A percentile compares a stretch with the other conserved stretches of the same genome.
Evolutionary conservation across 2,888 invertebrate genomes (phyloP).

Genomic region (Sarcophaga caerulescens): DNA sequence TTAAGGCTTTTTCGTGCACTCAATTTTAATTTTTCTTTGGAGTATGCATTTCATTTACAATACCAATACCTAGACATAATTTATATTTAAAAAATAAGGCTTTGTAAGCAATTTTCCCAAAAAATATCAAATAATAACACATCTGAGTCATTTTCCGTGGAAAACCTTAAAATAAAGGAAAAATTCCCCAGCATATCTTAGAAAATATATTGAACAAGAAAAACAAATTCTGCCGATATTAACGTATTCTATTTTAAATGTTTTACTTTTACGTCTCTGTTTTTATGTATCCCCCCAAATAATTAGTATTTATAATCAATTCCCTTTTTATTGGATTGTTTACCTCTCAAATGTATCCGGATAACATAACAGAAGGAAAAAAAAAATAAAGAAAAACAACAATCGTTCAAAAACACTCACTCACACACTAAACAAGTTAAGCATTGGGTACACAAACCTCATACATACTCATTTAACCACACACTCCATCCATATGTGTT

Average conservation of each 20-base stretch:
- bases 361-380: conserved; percentile 16
- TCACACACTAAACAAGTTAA: not conserved
- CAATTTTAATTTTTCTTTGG: too few relatives aligned
- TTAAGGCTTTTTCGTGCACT: too few relatives aligned
- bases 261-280: not conserved
- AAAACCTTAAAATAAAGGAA: too few relatives aligned
- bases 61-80: too few relatives aligned
- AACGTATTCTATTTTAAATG: not conserved
- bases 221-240: too few relatives aligned
- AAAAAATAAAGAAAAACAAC: conserved; percentile 3
- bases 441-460: not conserved
- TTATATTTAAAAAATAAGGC: too few relatives aligned
- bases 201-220: too few relatives aligned
- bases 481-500: conserved; percentile 1
- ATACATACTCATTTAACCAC: conserved; percentile 3
- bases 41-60: too few relatives aligned
- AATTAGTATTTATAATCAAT: conserved; percentile 20
- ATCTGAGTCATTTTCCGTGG: not conserved
- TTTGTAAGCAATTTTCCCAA: not conserved
- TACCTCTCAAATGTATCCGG: conserved; percentile 11
- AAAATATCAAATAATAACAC: not conserved
- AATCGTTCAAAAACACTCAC: not conserved
- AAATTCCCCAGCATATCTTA: not conserved
- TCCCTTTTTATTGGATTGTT: conserved; percentile 16
- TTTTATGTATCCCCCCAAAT: not conserved